phyloP scores from a whole-genome alignment of 2,113 vertebrate genomes.

The Pygoscelis antarcticus region DNA sequence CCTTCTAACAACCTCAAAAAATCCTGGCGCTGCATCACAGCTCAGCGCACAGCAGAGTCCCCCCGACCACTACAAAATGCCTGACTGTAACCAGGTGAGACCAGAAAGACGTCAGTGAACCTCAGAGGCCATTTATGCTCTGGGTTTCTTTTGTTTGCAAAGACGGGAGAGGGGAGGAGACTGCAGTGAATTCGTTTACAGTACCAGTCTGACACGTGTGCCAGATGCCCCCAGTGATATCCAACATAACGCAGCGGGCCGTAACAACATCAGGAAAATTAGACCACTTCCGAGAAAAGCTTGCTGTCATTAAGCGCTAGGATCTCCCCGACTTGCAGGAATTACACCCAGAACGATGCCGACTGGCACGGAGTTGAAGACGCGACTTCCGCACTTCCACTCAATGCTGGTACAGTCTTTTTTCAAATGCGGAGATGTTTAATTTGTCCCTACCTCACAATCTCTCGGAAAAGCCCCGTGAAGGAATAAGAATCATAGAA shows the following conservation, averaged over 20 bases:
- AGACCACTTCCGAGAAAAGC: not conserved
- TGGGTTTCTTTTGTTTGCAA: not conserved
- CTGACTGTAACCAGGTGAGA: not conserved
- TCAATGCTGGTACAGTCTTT: not conserved
- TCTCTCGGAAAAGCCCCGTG: not conserved
- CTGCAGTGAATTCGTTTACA: not conserved
- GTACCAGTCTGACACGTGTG: not conserved
- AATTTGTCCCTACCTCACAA: not conserved
- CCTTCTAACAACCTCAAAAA: too few relatives aligned
- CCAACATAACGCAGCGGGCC: not conserved
- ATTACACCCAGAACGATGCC: not conserved
- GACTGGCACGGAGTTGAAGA: not conserved
- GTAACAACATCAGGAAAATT: fast-evolving
- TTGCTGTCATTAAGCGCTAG: too few relatives aligned
- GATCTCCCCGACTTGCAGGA: not conserved
- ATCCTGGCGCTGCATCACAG: not conserved
- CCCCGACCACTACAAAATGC: not conserved
- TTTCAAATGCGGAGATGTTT: fast-evolving
- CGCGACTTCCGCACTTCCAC: fast-evolving
- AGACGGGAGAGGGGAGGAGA: not conserved
- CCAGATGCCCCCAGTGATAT: not conserved
- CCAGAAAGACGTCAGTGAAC: fast-evolving
- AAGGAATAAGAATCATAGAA: not conserved
- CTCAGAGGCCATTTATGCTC: not conserved
- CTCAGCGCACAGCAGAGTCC: not conserved